Evolutionary conservation across 2,113 vertebrate genomes (phyloP).

Genomic region (Corythaeola cristata): DNA sequence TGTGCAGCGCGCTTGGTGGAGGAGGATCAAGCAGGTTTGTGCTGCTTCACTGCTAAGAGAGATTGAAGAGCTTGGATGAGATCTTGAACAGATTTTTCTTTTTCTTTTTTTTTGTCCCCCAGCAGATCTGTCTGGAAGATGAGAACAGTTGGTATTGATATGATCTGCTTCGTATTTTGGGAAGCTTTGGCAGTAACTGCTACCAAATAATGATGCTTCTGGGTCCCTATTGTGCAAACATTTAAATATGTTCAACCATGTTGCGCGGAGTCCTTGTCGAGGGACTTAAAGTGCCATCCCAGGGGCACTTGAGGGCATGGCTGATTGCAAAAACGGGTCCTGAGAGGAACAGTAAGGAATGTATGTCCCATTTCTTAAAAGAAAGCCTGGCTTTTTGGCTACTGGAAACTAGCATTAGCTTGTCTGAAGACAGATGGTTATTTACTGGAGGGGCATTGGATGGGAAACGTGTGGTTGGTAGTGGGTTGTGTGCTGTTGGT

Average conservation of each 20-base stretch:
- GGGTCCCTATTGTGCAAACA: slow-evolving; percentile 40
- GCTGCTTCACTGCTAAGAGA: slow-evolving; percentile 5
- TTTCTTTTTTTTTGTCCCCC: background rate
- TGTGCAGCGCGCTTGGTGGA: accelerated
- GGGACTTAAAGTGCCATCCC: background rate
- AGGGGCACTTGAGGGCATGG: background rate
- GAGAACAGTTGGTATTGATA: slow-evolving; percentile 59
- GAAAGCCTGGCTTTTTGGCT: background rate
- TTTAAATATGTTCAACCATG: background rate
- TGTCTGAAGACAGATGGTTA: background rate
- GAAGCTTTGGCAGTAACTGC: slow-evolving; percentile 48
- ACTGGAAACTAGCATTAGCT: background rate
- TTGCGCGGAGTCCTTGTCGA: background rate
- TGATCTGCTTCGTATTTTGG: slow-evolving; percentile 50
- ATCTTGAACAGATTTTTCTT: slow-evolving; percentile 50
- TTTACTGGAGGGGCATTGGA: background rate
- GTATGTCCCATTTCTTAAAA: background rate
- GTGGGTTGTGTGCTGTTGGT: background rate
- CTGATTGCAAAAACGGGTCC: background rate
- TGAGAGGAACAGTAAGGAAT: background rate
- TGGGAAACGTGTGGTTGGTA: background rate
- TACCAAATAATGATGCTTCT: slow-evolving; percentile 38
- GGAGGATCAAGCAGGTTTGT: background rate
- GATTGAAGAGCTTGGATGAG: background rate
- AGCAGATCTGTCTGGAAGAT: slow-evolving; percentile 38